Evolutionary conservation across 2,888 invertebrate species (phyloP), one percentile per base, ranked within the genome.

Genomic region (Nemotelus nigrinus): DNA sequence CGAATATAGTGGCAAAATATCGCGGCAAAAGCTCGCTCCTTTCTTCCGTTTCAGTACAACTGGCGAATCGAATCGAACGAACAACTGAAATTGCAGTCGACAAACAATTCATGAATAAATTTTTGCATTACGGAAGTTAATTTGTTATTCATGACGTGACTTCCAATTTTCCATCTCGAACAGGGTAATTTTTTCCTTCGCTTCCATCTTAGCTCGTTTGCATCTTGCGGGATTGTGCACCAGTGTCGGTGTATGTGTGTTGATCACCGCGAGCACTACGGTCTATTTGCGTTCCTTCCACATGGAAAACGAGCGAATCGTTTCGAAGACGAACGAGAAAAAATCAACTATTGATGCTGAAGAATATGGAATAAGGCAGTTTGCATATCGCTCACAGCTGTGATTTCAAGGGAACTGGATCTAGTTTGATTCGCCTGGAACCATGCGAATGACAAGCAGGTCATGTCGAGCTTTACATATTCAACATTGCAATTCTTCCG

Each of bases 51-150:
- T 67, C 43, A 25, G 41, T 39, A 25, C 25, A 25, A 25, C 10
- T 25, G 10, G 57, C 57, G 57, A 10, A 7, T 63, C 50, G 2
- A 48, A 60, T 48, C 48, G 58, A 72, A 67, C 70, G 55, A 63
- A 43, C 41, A 43, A 39, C 41, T 50, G 48, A 67, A 74, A 78
- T 78, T 78, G 78, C 78, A 78, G 65, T 74, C 78, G 78, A 74
- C 74, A 74, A 78, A 78, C 78, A 78, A 78, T 78, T 78, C 78
- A 78, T 78, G 78, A 78, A 78, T 78, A 78, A 78, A 78, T 72
- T 74, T 78, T 78, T 78, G 74, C 74, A 78, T 78, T 74, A 78
- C 72, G 78, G 78, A 78, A 78, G 78, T 78, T 78, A 58, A 78
- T 78, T 78, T 78, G 78, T 74, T 74, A 78, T 78, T 78, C 78